Percentiles rank a stretch among this genome's conserved stretches.
Evolutionary conservation across 1,140 invertebrate species (phyloP).

Genomic region (Sitobion miscanthi): DNA sequence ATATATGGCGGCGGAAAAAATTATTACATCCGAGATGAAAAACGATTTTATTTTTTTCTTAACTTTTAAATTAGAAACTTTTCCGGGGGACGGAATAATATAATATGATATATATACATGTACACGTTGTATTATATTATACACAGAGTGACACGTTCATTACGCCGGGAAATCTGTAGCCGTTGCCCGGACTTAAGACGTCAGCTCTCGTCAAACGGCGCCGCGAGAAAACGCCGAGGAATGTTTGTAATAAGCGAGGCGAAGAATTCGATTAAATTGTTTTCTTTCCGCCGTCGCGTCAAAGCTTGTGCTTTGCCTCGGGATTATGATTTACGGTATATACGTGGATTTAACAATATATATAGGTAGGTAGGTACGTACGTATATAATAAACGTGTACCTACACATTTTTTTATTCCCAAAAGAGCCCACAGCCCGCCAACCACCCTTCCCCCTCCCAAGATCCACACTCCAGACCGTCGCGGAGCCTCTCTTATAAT

Average conservation of each 20-base stretch:
- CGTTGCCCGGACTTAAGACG: conserved; percentile 32
- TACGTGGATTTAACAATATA: not conserved
- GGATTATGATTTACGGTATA: conserved; percentile 48
- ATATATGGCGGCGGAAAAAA: conserved; percentile 2
- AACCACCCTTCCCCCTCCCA: not conserved
- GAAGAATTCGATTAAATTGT: conserved; percentile 56
- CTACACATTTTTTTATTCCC: not conserved
- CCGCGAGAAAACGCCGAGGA: conserved; percentile 5
- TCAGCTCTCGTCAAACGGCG: conserved; percentile 45
- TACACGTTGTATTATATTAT: not conserved
- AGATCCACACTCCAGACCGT: not conserved
- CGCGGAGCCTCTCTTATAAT: not conserved
- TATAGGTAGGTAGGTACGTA: not conserved
- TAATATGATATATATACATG: not conserved
- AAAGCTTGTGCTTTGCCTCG: conserved; percentile 25
- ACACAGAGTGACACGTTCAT: conserved; percentile 48
- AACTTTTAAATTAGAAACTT: conserved; percentile 53
- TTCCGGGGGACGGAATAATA: not conserved
- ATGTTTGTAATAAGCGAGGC: conserved; percentile 48
- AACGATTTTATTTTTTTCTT: conserved; percentile 20
- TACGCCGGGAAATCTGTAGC: conserved; percentile 3
- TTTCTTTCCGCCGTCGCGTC: conserved; percentile 30
- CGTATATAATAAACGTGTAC: not conserved
- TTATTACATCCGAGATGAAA: conserved; percentile 42
- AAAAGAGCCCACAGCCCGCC: not conserved